Conservation (phyloP, 2,888 invertebrate species). For the Callimorpha dominula region DNA sequence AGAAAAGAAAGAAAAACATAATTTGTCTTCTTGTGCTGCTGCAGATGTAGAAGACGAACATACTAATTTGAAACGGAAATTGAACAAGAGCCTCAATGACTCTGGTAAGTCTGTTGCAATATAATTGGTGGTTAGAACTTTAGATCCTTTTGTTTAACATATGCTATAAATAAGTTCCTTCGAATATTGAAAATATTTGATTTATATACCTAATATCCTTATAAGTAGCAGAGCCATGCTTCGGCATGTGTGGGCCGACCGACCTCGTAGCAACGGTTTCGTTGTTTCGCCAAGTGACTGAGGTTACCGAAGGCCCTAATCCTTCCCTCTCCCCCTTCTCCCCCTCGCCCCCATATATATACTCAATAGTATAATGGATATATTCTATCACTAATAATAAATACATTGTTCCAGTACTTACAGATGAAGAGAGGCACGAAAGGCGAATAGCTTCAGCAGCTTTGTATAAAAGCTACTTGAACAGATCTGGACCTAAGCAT, state of each 20-base stretch:
- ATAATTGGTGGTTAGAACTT: not conserved
- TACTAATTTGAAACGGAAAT: slow-evolving; percentile 52
- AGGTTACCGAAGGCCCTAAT: too few species aligned
- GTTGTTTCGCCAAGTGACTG: too few species aligned
- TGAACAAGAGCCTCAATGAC: slow-evolving; percentile 74
- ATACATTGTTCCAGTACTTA: slow-evolving; percentile 66
- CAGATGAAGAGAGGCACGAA: slow-evolving; percentile 90
- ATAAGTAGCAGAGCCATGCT: too few species aligned
- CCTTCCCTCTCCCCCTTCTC: too few species aligned
- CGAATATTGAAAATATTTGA: too few species aligned
- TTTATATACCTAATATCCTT: too few species aligned
- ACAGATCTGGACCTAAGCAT: slow-evolving; percentile 92
- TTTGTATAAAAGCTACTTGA: slow-evolving; percentile 91
- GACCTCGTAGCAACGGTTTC: too few species aligned
- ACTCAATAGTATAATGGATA: too few species aligned
- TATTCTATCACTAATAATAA: not conserved
- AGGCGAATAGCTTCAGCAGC: slow-evolving; percentile 88
- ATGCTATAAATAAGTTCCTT: too few species aligned
- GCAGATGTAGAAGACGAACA: slow-evolving; percentile 27
- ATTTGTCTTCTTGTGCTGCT: slow-evolving; percentile 45
- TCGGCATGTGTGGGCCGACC: too few species aligned
- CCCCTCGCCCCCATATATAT: too few species aligned
- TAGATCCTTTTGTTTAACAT: not conserved
- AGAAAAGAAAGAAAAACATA: slow-evolving; percentile 28
- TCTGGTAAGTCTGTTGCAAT: slow-evolving; percentile 62